Conservation (phyloP, 2,113 vertebrate species). For the Oncorhynchus tshawytscha region DNA sequence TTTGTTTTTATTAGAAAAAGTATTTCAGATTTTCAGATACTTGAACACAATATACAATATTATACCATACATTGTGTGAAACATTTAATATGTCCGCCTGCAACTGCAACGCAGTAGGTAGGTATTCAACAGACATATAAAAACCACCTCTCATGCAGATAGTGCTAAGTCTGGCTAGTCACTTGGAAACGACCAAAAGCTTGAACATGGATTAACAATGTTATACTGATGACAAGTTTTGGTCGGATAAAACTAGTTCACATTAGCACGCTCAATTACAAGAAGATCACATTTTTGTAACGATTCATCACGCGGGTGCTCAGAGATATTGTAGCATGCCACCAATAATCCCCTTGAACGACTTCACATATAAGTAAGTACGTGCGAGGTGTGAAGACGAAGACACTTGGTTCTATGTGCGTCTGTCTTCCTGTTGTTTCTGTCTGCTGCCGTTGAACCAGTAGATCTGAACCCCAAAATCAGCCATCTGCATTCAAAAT, state of each 20-base stretch:
- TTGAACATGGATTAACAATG: conserved; percentile 84
- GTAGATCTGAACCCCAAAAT: conserved; percentile 33
- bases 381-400: conserved; percentile 53
- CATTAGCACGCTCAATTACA: conserved; percentile 88
- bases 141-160: conserved; percentile 91
- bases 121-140: conserved; percentile 75
- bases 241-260: conserved; percentile 82
- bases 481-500: conserved; percentile 68
- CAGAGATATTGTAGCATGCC: conserved; percentile 74
- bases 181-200: conserved; percentile 85
- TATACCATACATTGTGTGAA: conserved; percentile 97
- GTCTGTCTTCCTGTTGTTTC: conserved; percentile 30
- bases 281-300: conserved; percentile 81
- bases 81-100: conserved; percentile 82
- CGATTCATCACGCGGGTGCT: conserved; percentile 79
- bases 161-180: conserved; percentile 84
- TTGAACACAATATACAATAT: conserved; percentile 97
- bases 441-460: conserved; percentile 41
- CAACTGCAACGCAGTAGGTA: conserved; percentile 71
- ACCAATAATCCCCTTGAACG: conserved; percentile 54
- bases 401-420: conserved; percentile 28
- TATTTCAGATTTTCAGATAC: conserved; percentile 73
- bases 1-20: conserved; percentile 98
- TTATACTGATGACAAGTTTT: conserved; percentile 81
- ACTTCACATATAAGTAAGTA: conserved; percentile 58